Conservation (phyloP, 1,140 invertebrate genomes). For the Elymnias hypermnestra region DNA sequence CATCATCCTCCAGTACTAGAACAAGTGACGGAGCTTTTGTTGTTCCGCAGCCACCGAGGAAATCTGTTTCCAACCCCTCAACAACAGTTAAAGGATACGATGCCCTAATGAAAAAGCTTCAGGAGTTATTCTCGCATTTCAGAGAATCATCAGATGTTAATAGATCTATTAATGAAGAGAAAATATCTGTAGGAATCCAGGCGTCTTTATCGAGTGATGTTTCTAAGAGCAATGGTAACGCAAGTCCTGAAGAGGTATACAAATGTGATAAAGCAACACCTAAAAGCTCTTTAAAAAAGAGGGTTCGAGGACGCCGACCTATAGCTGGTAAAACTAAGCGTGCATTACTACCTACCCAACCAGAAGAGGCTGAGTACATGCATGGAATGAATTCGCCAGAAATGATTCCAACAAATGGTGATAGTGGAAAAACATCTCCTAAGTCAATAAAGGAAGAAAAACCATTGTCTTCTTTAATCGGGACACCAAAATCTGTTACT, state of each 20-base stretch:
- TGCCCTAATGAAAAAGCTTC: constrained; percentile 59
- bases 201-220: constrained; percentile 41
- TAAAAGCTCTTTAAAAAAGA: constrained; percentile 71
- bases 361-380: constrained; percentile 58
- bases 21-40: constrained; percentile 69
- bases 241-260: constrained; percentile 62
- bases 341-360: constrained; percentile 59
- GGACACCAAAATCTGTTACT: constrained; percentile 58
- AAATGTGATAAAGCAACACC: constrained; percentile 66
- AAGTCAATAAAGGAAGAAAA: constrained; percentile 59
- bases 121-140: constrained; percentile 65
- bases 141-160: constrained; percentile 45
- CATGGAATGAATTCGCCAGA: constrained; percentile 72
- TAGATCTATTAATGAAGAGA: constrained; percentile 49
- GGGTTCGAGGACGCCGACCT: constrained; percentile 55
- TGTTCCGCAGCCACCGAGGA: constrained; percentile 65
- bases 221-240: constrained; percentile 52
- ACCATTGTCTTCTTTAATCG: constrained; percentile 40
- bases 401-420: constrained; percentile 63
- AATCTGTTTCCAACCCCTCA: constrained; percentile 52
- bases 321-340: constrained; percentile 64
- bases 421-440: constrained; percentile 43
- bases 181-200: constrained; percentile 57
- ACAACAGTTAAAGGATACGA: constrained; percentile 65
- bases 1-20: constrained; percentile 60